phyloP scores from a whole-genome alignment of 2,113 vertebrate genomes.

The Rhinolophus sinicus region DNA sequence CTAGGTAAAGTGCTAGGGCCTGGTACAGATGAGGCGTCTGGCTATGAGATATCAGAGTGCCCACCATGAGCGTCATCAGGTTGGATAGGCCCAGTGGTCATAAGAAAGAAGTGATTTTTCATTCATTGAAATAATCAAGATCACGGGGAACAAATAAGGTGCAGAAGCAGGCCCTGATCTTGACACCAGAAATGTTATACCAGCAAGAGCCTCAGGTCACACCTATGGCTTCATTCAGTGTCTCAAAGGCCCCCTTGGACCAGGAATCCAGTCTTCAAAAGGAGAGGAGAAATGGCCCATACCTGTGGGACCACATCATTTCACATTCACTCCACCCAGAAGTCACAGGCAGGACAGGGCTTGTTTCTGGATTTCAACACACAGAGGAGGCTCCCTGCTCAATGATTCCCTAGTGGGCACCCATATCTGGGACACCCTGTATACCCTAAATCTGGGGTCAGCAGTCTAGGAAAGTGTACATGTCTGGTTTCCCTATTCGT shows the following conservation, averaged over 20 bases:
- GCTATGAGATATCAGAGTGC: neutral
- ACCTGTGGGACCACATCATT: neutral
- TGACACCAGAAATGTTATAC: neutral
- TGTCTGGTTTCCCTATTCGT: neutral
- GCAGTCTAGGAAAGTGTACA: neutral
- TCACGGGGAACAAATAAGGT: neutral
- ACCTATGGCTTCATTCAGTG: neutral
- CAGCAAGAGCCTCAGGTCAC: neutral
- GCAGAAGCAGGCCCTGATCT: neutral
- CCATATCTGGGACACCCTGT: no score
- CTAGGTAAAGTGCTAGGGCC: neutral
- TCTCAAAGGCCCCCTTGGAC: neutral
- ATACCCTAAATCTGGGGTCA: neutral
- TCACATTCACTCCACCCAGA: neutral
- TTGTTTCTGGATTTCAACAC: neutral
- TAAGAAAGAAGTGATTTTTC: neutral
- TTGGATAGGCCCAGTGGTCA: rapidly evolving
- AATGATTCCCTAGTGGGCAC: neutral
- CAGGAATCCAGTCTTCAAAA: neutral
- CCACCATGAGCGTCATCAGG: neutral
- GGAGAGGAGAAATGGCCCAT: neutral
- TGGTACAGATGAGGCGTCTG: neutral
- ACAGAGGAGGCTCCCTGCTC: neutral
- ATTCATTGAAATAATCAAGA: neutral
- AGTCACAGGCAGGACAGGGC: neutral